Percentiles rank a stretch among this genome's conserved stretches.
phyloP scores from a whole-genome alignment of 2,113 vertebrate genomes.

The Lontra canadensis region DNA sequence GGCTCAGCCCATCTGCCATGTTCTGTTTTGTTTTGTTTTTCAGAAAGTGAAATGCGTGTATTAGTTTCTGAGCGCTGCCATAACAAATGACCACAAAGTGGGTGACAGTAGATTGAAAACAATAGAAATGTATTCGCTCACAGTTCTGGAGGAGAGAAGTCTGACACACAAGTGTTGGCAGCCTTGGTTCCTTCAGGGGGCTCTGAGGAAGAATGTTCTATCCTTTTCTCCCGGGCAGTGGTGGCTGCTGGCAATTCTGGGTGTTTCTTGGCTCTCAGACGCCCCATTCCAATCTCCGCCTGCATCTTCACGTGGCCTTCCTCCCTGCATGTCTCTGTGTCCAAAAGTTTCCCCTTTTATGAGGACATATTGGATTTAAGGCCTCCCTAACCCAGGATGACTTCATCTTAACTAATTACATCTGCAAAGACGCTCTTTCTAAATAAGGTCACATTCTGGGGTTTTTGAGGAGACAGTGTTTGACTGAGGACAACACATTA shows the following conservation, averaged over 20 bases:
- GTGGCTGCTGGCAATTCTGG: neutral
- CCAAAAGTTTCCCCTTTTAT: neutral
- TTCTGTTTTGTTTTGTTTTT: constrained; percentile 1
- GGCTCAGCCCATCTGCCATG: neutral
- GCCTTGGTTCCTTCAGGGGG: neutral
- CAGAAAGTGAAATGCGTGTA: neutral
- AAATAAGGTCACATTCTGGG: neutral
- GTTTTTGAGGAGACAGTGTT: neutral
- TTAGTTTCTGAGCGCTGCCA: neutral
- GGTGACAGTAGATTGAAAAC: neutral
- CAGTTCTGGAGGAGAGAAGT: neutral
- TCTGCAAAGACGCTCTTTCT: neutral
- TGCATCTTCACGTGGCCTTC: accelerated
- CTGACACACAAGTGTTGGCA: neutral
- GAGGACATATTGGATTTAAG: neutral
- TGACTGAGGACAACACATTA: neutral
- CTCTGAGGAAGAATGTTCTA: too few relatives aligned
- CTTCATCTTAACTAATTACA: neutral
- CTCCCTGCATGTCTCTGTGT: neutral
- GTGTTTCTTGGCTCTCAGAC: neutral
- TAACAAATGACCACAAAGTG: neutral
- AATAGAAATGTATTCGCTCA: neutral
- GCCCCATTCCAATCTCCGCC: neutral
- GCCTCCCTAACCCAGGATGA: neutral
- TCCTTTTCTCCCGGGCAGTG: neutral